Evolutionary conservation across 2,797 vertebrate genomes (phyloP).

Genomic region (Sparidentex hasta): DNA sequence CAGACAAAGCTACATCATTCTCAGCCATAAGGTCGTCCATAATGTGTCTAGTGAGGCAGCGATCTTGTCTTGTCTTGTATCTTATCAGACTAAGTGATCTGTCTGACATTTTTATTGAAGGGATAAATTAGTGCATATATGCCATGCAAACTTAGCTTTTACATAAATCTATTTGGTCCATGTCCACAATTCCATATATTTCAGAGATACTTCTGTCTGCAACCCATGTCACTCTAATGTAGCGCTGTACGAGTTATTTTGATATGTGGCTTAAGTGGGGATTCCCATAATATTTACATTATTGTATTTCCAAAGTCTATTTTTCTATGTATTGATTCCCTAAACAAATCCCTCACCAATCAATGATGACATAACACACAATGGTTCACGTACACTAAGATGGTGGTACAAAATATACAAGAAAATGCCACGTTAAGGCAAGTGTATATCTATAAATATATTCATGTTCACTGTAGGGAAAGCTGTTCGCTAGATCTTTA

Average conservation of each 20-base stretch:
- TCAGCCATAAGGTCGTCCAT: neutral
- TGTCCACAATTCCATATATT: neutral
- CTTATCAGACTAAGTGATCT: neutral
- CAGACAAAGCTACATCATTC: conserved; percentile 14
- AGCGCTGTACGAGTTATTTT: neutral
- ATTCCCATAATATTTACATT: neutral
- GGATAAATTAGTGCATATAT: conserved; percentile 30
- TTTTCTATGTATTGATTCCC: neutral
- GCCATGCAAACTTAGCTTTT: neutral
- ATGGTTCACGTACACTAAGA: neutral
- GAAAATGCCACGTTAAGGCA: neutral
- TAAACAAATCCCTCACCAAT: conserved; percentile 18
- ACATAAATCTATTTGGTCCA: neutral
- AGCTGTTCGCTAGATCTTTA: neutral
- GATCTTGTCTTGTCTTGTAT: neutral
- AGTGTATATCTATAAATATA: neutral
- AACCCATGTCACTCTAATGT: neutral
- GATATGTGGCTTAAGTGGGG: neutral
- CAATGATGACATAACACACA: neutral
- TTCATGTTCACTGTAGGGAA: neutral
- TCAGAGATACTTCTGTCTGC: neutral
- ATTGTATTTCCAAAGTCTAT: neutral
- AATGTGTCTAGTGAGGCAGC: conserved; percentile 35
- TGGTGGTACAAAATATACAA: neutral
- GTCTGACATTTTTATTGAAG: conserved; percentile 7